phyloP scores from a whole-genome alignment of 2,797 vertebrate species.

The Acomys russatus region DNA sequence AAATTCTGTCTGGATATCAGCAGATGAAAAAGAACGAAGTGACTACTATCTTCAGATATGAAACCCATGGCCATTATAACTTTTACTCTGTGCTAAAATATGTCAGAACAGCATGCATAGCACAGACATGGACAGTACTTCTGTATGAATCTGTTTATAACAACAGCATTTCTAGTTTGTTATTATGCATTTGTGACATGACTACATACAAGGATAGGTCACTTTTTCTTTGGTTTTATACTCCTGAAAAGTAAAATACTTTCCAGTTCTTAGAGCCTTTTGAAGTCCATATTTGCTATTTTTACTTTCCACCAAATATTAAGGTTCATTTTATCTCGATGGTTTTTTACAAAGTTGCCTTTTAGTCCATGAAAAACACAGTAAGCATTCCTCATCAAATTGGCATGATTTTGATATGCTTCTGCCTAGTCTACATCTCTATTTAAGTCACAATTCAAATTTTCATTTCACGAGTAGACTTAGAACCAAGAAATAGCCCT shows the following conservation, averaged over 20 bases:
- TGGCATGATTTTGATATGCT: background rate
- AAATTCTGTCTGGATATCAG: too few relatives aligned
- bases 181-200: background rate
- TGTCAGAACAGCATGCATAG: background rate
- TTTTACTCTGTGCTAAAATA: too few relatives aligned
- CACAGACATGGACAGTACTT: background rate
- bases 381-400: background rate
- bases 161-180: background rate
- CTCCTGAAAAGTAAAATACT: background rate
- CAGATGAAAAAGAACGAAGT: too few relatives aligned
- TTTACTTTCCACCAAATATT: background rate
- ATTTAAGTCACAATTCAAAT: background rate
- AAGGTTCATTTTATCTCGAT: background rate
- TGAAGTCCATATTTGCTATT: background rate
- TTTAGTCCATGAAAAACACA: background rate
- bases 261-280: background rate
- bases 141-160: background rate
- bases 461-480: slow-evolving; percentile 5
- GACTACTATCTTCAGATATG: too few relatives aligned
- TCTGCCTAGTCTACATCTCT: background rate
- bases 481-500: background rate
- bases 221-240: background rate
- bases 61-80: too few relatives aligned
- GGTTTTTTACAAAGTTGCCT: background rate
- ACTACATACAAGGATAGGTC: background rate